A percentile compares a stretch with the other conserved stretches of the same genome.
These are phyloP conservation scores for Synergus gifuensis DNA, from an alignment of 2,888 invertebrate genomes.

Conservation along the genomic window DNA sequence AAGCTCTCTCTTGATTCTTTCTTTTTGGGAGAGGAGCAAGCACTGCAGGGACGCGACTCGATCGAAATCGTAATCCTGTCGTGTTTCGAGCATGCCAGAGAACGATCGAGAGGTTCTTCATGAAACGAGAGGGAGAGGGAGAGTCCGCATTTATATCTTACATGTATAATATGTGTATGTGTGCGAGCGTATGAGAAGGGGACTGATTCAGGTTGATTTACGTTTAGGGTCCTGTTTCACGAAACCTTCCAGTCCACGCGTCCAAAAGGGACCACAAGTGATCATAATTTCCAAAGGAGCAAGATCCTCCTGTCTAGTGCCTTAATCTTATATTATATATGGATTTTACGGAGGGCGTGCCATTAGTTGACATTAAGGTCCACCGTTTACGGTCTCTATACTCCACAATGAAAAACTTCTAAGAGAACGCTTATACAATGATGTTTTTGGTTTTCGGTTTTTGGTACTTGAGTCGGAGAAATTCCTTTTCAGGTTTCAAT, in stretches of 20 bases:
- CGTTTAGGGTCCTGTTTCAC: slow-evolving; percentile 63
- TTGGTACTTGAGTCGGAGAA: too few species aligned
- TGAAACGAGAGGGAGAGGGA: slow-evolving; percentile 43
- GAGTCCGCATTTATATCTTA: slow-evolving; percentile 30
- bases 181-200: slow-evolving; percentile 36
- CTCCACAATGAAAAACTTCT: background rate
- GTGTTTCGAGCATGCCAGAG: slow-evolving; percentile 61
- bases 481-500: too few species aligned
- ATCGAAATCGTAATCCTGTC: slow-evolving; percentile 64
- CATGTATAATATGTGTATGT: background rate
- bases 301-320: slow-evolving; percentile 9
- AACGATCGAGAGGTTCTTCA: slow-evolving; percentile 53
- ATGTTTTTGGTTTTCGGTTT: too few species aligned
- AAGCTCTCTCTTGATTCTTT: slow-evolving; percentile 52
- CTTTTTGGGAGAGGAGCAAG: slow-evolving; percentile 52
- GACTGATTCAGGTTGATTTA: slow-evolving; percentile 61
- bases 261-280: slow-evolving; percentile 19
- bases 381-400: background rate
- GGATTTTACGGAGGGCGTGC: slow-evolving; percentile 17
- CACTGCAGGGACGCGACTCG: slow-evolving; percentile 51
- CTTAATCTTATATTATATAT: background rate
- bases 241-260: slow-evolving; percentile 48
- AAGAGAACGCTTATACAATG: background rate
- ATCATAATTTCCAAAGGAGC: slow-evolving; percentile 32
- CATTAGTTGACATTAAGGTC: slow-evolving; percentile 14